These are phyloP conservation scores for Lasioglossum villosulum DNA, from an alignment of 2,888 invertebrate genomes.

Conservation along the genomic window DNA sequence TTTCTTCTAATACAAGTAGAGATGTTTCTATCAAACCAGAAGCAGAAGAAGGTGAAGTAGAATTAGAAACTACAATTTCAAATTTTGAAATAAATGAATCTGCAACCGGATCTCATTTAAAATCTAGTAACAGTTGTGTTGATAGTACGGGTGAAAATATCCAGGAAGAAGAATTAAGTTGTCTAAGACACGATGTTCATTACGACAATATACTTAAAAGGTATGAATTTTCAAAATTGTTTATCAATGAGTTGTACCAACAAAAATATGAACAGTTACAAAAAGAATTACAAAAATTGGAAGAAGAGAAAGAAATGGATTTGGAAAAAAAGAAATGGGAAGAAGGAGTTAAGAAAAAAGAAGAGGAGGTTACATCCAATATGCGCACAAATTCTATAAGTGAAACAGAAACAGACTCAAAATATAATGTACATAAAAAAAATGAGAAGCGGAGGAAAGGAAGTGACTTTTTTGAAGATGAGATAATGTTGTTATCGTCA, in stretches of 20 bases:
- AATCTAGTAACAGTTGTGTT: background rate
- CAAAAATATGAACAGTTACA: constrained; percentile 30
- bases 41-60: background rate
- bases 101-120: background rate
- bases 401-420: constrained; percentile 31
- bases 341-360: background rate
- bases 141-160: background rate
- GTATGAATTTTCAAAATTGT: constrained; percentile 39
- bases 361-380: background rate
- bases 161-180: background rate
- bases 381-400: background rate
- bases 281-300: constrained; percentile 12
- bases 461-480: constrained; percentile 6
- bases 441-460: constrained; percentile 23
- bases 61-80: background rate
- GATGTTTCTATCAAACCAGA: constrained; percentile 4
- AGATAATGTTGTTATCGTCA: constrained; percentile 14
- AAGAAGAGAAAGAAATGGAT: background rate
- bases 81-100: background rate
- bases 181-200: background rate
- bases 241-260: constrained; percentile 47
- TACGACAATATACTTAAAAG: constrained; percentile 29
- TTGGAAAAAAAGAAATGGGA: background rate
- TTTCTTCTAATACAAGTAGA: background rate
- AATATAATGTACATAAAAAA: constrained; percentile 38